Evolutionary conservation across 2,113 vertebrate genomes (phyloP).

Genomic region (Aleadryas rufinucha): DNA sequence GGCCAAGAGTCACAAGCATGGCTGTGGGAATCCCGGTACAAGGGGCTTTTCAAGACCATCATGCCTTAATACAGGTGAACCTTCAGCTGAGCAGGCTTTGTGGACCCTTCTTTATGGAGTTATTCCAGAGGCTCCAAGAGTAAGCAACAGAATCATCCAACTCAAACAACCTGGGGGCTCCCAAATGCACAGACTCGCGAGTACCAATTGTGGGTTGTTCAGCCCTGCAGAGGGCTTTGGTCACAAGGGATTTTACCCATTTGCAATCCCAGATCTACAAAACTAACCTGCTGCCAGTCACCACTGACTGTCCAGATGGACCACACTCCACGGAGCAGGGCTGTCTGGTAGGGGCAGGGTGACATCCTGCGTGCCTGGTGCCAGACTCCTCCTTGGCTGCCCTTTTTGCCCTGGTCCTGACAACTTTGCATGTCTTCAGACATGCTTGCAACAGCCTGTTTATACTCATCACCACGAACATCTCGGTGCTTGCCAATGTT

Average conservation of each 20-base stretch:
- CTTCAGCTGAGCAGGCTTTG: not conserved
- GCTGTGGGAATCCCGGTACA: not conserved
- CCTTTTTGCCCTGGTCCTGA: not conserved
- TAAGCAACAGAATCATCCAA: not conserved
- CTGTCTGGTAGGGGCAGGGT: not conserved
- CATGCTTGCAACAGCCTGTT: slow-evolving; percentile 29
- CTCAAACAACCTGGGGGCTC: not conserved
- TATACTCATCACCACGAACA: not conserved
- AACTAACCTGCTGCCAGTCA: not conserved
- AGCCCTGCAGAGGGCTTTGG: not conserved
- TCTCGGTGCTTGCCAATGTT: not conserved
- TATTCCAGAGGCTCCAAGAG: not conserved
- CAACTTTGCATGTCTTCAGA: not conserved
- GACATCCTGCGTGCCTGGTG: not conserved
- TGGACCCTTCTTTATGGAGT: not conserved
- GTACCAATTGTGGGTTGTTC: not conserved
- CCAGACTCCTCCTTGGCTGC: not conserved
- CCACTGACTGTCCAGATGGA: fast-evolving
- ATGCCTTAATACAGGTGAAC: not conserved
- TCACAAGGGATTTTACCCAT: not conserved
- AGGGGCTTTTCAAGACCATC: not conserved
- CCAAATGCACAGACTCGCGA: not conserved
- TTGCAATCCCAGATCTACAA: not conserved
- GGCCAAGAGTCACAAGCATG: fast-evolving
- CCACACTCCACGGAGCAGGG: not conserved